These are phyloP conservation scores for Andricus grossulariae DNA, from an alignment of 1,140 invertebrate genomes.

Conservation along the genomic window DNA sequence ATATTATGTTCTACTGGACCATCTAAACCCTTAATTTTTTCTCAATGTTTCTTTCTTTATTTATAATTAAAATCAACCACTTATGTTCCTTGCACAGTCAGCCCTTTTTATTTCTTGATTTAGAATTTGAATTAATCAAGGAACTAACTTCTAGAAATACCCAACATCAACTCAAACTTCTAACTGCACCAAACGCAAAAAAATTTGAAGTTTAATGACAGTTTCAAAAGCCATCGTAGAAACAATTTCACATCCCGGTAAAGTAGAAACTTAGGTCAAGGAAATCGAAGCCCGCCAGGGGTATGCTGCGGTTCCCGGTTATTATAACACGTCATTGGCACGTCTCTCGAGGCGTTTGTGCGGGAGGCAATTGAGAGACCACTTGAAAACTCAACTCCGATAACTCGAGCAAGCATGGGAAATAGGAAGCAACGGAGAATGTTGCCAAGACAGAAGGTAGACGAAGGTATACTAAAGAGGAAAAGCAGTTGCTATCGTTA, in stretches of 20 bases:
- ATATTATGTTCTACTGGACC: no score
- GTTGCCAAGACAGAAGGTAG: slow-evolving; percentile 15
- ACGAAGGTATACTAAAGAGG: slow-evolving; percentile 9
- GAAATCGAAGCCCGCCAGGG: neutral
- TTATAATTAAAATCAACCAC: no score
- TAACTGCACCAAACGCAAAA: neutral
- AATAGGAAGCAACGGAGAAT: no score
- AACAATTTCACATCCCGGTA: neutral
- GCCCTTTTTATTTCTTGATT: no score
- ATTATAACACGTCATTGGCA: slow-evolving; percentile 31
- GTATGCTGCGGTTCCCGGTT: slow-evolving; percentile 14
- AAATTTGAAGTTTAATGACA: neutral
- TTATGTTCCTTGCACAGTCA: no score
- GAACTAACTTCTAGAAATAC: no score
- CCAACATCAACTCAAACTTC: no score
- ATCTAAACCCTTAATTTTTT: no score
- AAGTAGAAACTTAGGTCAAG: slow-evolving; percentile 20
- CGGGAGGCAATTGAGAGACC: slow-evolving; percentile 25
- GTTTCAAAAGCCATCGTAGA: slow-evolving; percentile 1
- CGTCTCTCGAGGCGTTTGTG: slow-evolving; percentile 27
- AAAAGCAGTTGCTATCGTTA: neutral
- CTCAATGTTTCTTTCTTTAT: no score
- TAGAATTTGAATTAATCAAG: no score
- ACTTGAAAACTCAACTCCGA: slow-evolving; percentile 17
- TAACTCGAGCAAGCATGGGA: slow-evolving; percentile 14